Evolutionary conservation across 2,797 vertebrate species (phyloP).

Genomic region (Babyrousa celebensis): DNA sequence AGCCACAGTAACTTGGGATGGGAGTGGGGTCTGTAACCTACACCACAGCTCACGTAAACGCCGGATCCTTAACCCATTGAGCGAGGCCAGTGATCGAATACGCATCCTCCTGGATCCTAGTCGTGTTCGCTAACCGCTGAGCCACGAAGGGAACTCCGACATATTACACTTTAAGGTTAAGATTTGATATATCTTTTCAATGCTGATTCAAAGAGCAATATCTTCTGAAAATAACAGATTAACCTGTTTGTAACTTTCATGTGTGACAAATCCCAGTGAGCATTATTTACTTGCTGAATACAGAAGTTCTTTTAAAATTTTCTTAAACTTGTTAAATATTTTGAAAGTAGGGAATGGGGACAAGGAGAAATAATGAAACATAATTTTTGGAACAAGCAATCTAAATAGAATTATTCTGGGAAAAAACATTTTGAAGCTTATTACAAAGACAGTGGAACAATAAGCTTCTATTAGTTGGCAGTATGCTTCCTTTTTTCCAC

Average conservation of each 20-base stretch:
- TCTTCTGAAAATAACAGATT: constrained; percentile 87
- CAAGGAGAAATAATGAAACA: not conserved
- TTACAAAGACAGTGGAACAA: not conserved
- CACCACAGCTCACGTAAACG: too few species aligned
- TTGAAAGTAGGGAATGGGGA: not conserved
- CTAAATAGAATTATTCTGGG: constrained; percentile 25
- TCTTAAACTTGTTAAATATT: not conserved
- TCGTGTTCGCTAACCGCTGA: too few species aligned
- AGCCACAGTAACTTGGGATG: too few species aligned
- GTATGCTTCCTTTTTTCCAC: not conserved
- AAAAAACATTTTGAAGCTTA: constrained; percentile 57
- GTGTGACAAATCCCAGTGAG: constrained; percentile 87
- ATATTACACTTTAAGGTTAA: constrained; percentile 75
- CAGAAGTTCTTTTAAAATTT: constrained; percentile 57
- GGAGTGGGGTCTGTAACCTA: too few species aligned
- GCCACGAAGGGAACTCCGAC: too few species aligned
- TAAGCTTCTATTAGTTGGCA: not conserved
- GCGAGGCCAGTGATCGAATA: too few species aligned
- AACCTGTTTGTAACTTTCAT: constrained; percentile 85
- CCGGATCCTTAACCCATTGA: too few species aligned
- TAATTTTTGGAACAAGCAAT: constrained; percentile 27
- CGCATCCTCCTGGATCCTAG: too few species aligned
- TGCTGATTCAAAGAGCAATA: constrained; percentile 83
- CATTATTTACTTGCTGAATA: constrained; percentile 89
- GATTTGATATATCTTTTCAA: constrained; percentile 85